A percentile compares a stretch with the other conserved stretches of the same genome.
Conservation (phyloP, 1,140 invertebrate genomes). For the Maniola jurtina region DNA sequence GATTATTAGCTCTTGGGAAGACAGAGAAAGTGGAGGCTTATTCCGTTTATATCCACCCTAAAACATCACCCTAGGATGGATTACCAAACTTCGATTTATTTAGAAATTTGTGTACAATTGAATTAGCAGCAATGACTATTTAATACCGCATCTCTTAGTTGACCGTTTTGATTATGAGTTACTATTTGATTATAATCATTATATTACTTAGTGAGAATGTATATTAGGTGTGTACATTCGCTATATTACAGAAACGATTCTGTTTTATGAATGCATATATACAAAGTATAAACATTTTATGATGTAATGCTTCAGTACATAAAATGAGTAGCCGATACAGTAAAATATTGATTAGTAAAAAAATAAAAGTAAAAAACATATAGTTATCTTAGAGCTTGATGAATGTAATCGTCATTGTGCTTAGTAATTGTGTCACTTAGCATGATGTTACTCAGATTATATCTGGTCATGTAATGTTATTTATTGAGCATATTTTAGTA, state of each 20-base stretch:
- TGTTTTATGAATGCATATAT: conserved; percentile 28
- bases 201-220: conserved; percentile 39
- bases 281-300: conserved; percentile 49
- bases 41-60: no score
- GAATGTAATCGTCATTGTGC: conserved; percentile 76
- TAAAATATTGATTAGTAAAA: conserved; percentile 60
- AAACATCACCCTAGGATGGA: no score
- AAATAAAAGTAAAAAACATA: conserved; percentile 46
- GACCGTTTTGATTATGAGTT: conserved; percentile 32
- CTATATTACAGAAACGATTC: conserved; percentile 24
- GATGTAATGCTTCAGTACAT: conserved; percentile 69
- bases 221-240: conserved; percentile 33
- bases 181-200: conserved; percentile 35
- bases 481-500: conserved; percentile 34
- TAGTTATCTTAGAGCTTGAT: conserved; percentile 75
- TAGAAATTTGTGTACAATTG: no score
- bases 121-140: conserved; percentile 34
- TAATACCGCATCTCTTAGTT: conserved; percentile 38
- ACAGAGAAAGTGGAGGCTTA: no score
- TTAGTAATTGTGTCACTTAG: conserved; percentile 72
- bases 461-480: conserved; percentile 57
- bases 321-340: conserved; percentile 66
- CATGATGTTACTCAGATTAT: conserved; percentile 67
- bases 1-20: no score
- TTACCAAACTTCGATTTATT: no score